Evolutionary conservation across 2,888 invertebrate species (phyloP), one percentile per base, ranked within the genome.

Genomic region (Tetrapedia diversipes): DNA sequence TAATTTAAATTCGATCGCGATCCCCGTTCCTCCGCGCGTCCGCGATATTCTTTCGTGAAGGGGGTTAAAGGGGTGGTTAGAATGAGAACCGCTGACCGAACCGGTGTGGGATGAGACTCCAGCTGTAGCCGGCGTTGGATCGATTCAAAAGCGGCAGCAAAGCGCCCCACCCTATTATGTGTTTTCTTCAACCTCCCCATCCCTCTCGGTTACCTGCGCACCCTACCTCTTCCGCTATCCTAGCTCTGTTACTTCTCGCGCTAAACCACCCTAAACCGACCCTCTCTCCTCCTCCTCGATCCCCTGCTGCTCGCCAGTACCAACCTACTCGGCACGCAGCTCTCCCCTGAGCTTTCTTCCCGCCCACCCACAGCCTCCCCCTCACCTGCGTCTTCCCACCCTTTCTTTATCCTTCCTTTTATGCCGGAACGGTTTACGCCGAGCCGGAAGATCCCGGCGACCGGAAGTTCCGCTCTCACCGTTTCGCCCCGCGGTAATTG

Each of bases 61-160:
- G 54, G 32, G 22, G 14, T 14, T 11, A 22, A 10, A 1, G 19
- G 57, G 43, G 45, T 29, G 45, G 34, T 6, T 32, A 66, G 68
- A 53, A 29, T 89, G 90, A 89, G 90, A 89, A 88, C 88, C 89
- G 65, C 90, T 89, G 88, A 65, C 61, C 70, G 68, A 67, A 68
- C 71, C 76, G 75, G 39, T 16, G 81, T 83, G 83, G 86, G 83
- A 86, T 84, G 88, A 85, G 87, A 75, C 83, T 84, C 85, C 86
- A 88, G 87, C 85, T 88, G 86, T 86, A 89, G 88, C 79, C 84
- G 79, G 83, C 86, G 86, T 87, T 84, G 90, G 90, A 91, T 91
- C 91, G 91, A 91, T 91, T 90, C 90, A 90, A 90, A 89, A 90
- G 90, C 90, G 87, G 88, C 86, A 88, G 89, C 88, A 83, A 87